Conservation (phyloP, 2,888 invertebrate genomes). For the Fragum whitleyi region DNA sequence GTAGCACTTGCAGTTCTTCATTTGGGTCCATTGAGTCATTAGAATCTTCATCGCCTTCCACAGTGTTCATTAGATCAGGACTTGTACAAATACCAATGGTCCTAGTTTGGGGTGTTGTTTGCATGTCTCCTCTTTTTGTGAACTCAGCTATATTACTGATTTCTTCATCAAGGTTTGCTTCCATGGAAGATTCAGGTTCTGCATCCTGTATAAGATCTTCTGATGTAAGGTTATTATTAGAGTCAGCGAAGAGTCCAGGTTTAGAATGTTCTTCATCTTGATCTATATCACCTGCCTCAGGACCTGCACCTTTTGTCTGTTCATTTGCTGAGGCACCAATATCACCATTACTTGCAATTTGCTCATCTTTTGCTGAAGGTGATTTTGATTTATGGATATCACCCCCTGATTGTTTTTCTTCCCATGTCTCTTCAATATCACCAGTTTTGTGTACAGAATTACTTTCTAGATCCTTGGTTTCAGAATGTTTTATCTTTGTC, state of each 20-base stretch:
- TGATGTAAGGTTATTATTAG: slow-evolving; percentile 8
- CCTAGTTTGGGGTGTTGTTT: background rate
- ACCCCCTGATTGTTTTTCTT: background rate
- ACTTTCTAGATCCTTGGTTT: background rate
- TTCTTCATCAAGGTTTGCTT: slow-evolving; percentile 6
- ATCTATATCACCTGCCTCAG: background rate
- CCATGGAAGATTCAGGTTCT: background rate
- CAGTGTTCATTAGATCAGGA: slow-evolving; percentile 45
- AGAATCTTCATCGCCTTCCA: slow-evolving; percentile 50
- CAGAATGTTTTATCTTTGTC: no score
- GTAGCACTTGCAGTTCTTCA: slow-evolving; percentile 69
- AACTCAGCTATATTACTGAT: background rate
- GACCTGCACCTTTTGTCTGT: background rate
- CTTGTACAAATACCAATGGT: slow-evolving; percentile 60
- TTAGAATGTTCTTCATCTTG: slow-evolving; percentile 5
- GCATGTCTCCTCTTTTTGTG: background rate
- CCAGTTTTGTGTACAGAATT: background rate
- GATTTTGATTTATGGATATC: background rate
- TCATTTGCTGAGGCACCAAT: background rate
- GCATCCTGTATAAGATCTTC: background rate
- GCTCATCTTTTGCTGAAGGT: background rate
- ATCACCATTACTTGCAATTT: background rate
- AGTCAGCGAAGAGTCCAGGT: background rate
- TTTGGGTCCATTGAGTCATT: slow-evolving; percentile 72
- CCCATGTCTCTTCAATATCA: background rate